phyloP scores from a whole-genome alignment of 2,888 invertebrate genomes.

The Drosophila paracracens region DNA sequence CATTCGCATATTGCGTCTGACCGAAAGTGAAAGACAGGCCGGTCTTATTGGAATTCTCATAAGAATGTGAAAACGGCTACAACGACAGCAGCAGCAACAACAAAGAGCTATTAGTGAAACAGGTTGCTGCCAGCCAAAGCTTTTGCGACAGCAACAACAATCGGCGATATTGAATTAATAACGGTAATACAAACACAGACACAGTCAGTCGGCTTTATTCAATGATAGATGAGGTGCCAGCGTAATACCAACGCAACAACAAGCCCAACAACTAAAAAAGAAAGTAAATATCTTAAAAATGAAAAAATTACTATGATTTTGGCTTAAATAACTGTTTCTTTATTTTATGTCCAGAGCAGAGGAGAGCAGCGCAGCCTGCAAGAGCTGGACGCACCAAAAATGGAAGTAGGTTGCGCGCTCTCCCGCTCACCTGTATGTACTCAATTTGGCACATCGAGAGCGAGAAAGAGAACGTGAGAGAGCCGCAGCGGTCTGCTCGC shows the following conservation, averaged over 20 bases:
- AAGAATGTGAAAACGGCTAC: slow-evolving; percentile 69
- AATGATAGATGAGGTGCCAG: slow-evolving; percentile 37
- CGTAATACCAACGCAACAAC: slow-evolving; percentile 44
- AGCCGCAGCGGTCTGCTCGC: slow-evolving; percentile 31
- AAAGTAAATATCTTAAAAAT: slow-evolving; percentile 57
- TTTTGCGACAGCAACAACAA: slow-evolving; percentile 23
- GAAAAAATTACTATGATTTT: slow-evolving; percentile 50
- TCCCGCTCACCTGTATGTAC: slow-evolving; percentile 48
- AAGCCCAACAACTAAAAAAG: slow-evolving; percentile 41
- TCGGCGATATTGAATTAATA: slow-evolving; percentile 39
- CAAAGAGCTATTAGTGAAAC: slow-evolving; percentile 39
- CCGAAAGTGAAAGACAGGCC: slow-evolving; percentile 70
- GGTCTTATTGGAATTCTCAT: slow-evolving; percentile 75
- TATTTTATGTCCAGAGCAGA: slow-evolving; percentile 19
- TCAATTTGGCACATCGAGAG: slow-evolving; percentile 34
- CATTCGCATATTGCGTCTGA: slow-evolving; percentile 32
- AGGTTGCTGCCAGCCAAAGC: slow-evolving; percentile 45
- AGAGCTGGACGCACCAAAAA: slow-evolving; percentile 44
- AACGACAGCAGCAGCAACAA: slow-evolving; percentile 30
- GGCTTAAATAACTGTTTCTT: slow-evolving; percentile 59
- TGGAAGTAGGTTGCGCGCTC: slow-evolving; percentile 63
- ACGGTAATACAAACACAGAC: slow-evolving; percentile 39
- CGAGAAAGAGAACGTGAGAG: slow-evolving; percentile 16
- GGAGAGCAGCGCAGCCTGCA: slow-evolving; percentile 7
- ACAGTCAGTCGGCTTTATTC: slow-evolving; percentile 22